phyloP scores from a whole-genome alignment of 2,888 invertebrate genomes.

The Bursaphelenchus okinawaensis region DNA sequence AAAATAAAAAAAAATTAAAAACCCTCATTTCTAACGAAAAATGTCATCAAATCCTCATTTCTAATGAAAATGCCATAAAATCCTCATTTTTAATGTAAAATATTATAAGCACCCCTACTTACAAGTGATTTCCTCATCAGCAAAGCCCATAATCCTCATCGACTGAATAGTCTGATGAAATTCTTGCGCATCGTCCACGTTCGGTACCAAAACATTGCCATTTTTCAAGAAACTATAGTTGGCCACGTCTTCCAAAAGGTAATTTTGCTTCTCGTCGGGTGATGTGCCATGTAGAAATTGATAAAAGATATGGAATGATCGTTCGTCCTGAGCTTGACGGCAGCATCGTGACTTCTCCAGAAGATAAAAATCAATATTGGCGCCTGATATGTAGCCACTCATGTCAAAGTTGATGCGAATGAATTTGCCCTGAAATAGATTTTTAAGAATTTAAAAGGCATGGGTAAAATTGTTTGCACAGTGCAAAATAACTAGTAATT shows the following conservation, averaged over 20 bases:
- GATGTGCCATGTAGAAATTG: slow-evolving; percentile 87
- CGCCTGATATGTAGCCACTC: slow-evolving; percentile 96
- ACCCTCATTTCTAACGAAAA: too few relatives aligned
- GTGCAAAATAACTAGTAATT: too few relatives aligned
- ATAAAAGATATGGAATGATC: slow-evolving; percentile 99
- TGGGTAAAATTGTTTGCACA: too few relatives aligned
- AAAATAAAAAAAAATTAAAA: too few relatives aligned
- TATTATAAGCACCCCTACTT: too few relatives aligned
- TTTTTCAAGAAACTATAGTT: slow-evolving; percentile 82
- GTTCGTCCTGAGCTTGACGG: slow-evolving; percentile 91
- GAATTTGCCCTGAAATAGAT: slow-evolving; percentile 76
- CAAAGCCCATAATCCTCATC: slow-evolving; percentile 99
- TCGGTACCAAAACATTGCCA: slow-evolving; percentile 79
- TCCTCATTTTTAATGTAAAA: too few relatives aligned
- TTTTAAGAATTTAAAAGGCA: slow-evolving; percentile 57
- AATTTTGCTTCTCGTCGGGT: slow-evolving; percentile 71
- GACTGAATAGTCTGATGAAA: slow-evolving; percentile 90
- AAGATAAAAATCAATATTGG: slow-evolving; percentile 98
- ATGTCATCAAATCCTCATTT: too few relatives aligned
- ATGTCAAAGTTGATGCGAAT: slow-evolving; percentile 99
- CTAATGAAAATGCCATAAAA: too few relatives aligned
- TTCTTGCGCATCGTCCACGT: slow-evolving; percentile 84
- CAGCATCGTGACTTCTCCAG: slow-evolving; percentile 98
- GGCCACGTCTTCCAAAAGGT: slow-evolving; percentile 84
- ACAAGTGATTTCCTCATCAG: slow-evolving; percentile 80